Evolutionary conservation across 2,888 invertebrate species (phyloP).

Genomic region (Aradus depressus): DNA sequence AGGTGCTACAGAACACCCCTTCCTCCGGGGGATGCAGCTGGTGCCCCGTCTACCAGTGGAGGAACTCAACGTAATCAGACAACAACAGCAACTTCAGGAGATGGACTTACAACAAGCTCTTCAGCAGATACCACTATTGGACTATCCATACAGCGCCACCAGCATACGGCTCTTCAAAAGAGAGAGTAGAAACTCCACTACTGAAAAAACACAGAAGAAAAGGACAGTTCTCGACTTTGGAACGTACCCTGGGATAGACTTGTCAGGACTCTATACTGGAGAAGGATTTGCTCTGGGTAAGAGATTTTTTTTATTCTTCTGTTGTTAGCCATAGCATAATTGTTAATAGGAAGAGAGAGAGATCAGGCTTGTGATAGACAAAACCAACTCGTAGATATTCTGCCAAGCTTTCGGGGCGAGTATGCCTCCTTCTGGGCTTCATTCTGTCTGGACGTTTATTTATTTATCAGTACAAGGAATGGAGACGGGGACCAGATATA

Average conservation of each 20-base stretch:
- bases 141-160: slow-evolving; percentile 20
- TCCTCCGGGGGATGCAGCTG: slow-evolving; percentile 29
- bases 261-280: slow-evolving; percentile 24
- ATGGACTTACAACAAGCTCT: slow-evolving; percentile 20
- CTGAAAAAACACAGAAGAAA: slow-evolving; percentile 25
- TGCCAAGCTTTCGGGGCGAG: too few relatives aligned
- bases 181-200: slow-evolving; percentile 19
- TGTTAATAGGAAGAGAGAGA: background rate
- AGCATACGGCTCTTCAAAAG: slow-evolving; percentile 27
- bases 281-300: slow-evolving; percentile 24
- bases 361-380: too few relatives aligned
- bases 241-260: slow-evolving; percentile 27
- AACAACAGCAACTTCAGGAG: slow-evolving; percentile 30
- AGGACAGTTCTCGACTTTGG: slow-evolving; percentile 27
- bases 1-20: slow-evolving; percentile 32
- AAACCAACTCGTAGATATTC: too few relatives aligned
- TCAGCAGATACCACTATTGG: slow-evolving; percentile 9
- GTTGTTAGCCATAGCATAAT: background rate
- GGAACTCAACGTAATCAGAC: slow-evolving; percentile 28
- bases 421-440: too few relatives aligned
- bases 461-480: too few relatives aligned
- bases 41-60: slow-evolving; percentile 29
- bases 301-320: too few relatives aligned
- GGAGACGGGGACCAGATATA: too few relatives aligned
- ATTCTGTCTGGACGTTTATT: too few relatives aligned